Evolutionary conservation across 2,888 invertebrate species (phyloP).

Genomic region (Listrodromus nycthemerus): DNA sequence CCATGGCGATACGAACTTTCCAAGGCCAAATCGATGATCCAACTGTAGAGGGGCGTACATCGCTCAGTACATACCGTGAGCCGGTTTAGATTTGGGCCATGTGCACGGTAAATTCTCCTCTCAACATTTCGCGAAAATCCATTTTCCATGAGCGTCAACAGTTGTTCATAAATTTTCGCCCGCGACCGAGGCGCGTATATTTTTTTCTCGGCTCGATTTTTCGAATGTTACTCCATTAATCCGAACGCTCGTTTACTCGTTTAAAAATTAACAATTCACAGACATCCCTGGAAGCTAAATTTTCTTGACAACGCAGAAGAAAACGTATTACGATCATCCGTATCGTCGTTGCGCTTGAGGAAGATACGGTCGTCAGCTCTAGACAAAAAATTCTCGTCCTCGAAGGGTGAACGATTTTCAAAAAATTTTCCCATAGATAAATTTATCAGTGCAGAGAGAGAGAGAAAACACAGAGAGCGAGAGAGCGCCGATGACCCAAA

Average conservation of each 20-base stretch:
- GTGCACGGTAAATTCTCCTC: neutral
- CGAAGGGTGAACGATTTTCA: neutral
- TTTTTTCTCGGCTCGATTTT: too few species aligned
- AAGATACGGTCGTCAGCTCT: too few species aligned
- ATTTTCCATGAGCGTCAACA: neutral
- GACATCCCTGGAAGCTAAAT: too few species aligned
- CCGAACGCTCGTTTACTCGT: too few species aligned
- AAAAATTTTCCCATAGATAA: constrained; percentile 70
- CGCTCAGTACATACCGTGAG: neutral
- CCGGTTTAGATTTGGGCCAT: neutral
- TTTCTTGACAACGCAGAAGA: too few species aligned
- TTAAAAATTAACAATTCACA: too few species aligned
- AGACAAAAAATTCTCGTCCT: too few species aligned
- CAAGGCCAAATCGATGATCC: constrained; percentile 51
- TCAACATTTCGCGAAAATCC: neutral
- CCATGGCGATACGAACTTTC: constrained; percentile 64
- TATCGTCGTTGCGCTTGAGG: too few species aligned
- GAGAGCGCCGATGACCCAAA: constrained; percentile 79
- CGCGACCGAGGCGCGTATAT: too few species aligned
- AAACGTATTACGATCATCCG: too few species aligned
- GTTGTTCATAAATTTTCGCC: neutral
- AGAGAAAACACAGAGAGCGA: constrained; percentile 10
- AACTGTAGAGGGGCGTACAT: neutral
- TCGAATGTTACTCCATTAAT: too few species aligned
- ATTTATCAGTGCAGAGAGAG: constrained; percentile 59